These are phyloP conservation scores for Numenius arquata DNA, from an alignment of 2,113 vertebrate species.

Conservation along the genomic window DNA sequence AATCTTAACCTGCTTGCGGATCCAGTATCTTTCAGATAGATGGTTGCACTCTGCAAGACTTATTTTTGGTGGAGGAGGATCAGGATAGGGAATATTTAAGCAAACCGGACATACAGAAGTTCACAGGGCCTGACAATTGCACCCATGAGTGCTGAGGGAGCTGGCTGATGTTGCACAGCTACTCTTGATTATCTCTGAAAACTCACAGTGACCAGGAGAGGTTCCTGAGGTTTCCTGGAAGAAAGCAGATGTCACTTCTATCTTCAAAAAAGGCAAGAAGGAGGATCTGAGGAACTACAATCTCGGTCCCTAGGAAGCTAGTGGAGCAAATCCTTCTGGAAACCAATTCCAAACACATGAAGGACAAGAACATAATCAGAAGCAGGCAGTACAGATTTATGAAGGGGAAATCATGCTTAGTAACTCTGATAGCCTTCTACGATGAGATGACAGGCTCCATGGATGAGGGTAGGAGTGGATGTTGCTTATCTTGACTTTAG, in stretches of 20 bases:
- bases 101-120: not conserved
- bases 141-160: not conserved
- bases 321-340: not conserved
- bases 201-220: rapidly evolving
- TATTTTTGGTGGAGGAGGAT: not conserved
- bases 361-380: not conserved
- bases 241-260: not conserved
- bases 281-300: not conserved
- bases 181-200: not conserved
- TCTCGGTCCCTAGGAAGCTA: not conserved
- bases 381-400: not conserved
- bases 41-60: not conserved
- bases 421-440: not conserved
- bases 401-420: not conserved
- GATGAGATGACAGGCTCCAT: not conserved
- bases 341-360: not conserved
- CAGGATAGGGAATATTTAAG: not conserved
- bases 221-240: not conserved
- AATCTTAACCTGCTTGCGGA: not conserved
- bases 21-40: not conserved
- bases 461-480: not conserved
- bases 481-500: not conserved
- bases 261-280: not conserved
- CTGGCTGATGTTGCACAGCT: not conserved
- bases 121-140: not conserved